Evolutionary conservation across 2,113 vertebrate species (phyloP).

Genomic region (Cochlearius cochlearius): DNA sequence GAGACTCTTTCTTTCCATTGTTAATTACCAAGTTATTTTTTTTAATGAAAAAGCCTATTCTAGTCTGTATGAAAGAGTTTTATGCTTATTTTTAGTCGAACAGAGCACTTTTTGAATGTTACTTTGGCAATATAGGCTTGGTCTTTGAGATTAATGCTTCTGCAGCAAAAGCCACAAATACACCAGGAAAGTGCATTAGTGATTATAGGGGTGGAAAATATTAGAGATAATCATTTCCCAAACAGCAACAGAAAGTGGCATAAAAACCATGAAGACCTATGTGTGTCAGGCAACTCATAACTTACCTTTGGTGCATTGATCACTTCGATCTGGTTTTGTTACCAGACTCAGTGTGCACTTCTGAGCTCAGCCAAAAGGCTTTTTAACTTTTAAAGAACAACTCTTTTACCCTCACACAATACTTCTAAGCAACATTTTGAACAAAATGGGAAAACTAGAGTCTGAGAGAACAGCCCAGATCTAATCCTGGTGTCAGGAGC

Average conservation of each 20-base stretch:
- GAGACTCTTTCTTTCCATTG: constrained; percentile 45
- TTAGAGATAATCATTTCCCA: not conserved
- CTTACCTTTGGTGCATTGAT: not conserved
- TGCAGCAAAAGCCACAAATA: not conserved
- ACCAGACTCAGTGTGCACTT: not conserved
- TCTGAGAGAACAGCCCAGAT: not conserved
- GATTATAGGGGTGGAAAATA: not conserved
- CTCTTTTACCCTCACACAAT: not conserved
- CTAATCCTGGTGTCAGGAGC: not conserved
- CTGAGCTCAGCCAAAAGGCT: not conserved
- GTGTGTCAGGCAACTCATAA: not conserved
- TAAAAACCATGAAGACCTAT: not conserved
- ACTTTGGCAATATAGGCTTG: not conserved
- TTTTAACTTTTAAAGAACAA: not conserved
- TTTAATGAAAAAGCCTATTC: not conserved
- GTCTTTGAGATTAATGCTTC: not conserved
- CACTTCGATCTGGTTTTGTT: not conserved
- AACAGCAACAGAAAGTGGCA: not conserved
- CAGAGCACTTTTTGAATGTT: constrained; percentile 4
- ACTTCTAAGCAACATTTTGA: not conserved
- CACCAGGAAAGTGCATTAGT: not conserved
- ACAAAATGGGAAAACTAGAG: not conserved
- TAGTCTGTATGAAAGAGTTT: not conserved
- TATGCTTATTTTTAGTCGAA: constrained; percentile 15
- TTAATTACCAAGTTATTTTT: not conserved